Base-by-base conservation (phyloP, 2,888 invertebrate species). In the Lasioglossum zephyrum region DNA sequence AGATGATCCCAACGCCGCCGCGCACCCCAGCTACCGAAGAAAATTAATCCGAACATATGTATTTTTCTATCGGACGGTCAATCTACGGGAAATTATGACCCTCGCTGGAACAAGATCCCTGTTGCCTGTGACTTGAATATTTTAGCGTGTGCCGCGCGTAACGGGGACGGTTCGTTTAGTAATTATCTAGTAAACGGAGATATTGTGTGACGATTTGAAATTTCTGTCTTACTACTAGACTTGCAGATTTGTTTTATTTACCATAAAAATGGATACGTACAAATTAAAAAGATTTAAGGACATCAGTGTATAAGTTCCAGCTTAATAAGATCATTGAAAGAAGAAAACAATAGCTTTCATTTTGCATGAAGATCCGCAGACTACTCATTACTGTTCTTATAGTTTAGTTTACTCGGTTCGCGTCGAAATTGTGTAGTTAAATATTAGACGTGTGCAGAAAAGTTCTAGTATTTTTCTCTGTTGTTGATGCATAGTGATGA, bases 1-100 rank as follows among this genome's bases (percentile, higher is more conserved):
- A 76, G 83, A 77, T 73, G 82, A 84, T 79, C 77, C 86, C 77
- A 78, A 89, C 74, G 83, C 77, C 74, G 83, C 77, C 70, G 22
- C 53, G 22, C 47, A 3, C 5, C 31, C 9, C 31, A 31, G 44
- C 41, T 5, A 41, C 47, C 13, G 9, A 8, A 39, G 69, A n/a
- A 47, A 77, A n/a, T 39, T 41, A 41, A 41, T 41, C 41, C 26
- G 70, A 74, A 44, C 11, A 4, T 16, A 44, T 44, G 74, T 72
- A 79, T 76, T 74, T 79, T 81, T 26, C 39, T 16, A 39, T 8
- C 53, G 16, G 11, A 3, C 4, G 36, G 16, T 66, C 39, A 31
- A 57, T 57, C 57, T 26, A n/a, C 36, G 18, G 63, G 31, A 63
- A 63, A 18, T 63, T 18, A 18, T 31, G 36, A 63, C 31, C 31